Evolutionary conservation across 2,797 vertebrate species (phyloP).

Genomic region (Sciurus vulgaris): DNA sequence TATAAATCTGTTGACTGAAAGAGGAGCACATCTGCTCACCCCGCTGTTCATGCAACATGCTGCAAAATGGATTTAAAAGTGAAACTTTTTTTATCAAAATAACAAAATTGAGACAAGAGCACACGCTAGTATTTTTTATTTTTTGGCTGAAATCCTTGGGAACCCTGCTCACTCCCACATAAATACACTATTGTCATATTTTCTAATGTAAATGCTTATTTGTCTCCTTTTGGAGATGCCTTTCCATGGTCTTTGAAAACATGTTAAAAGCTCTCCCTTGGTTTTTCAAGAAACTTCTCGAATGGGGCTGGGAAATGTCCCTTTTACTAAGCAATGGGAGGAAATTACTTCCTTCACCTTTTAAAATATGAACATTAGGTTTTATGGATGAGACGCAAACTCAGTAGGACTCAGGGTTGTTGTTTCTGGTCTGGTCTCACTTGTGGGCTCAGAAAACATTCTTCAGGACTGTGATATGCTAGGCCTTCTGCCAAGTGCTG

Average conservation of each 20-base stretch:
- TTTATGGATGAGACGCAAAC: conserved; percentile 21
- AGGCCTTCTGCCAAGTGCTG: not conserved
- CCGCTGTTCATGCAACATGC: not conserved
- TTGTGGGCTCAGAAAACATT: not conserved
- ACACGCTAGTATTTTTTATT: not conserved
- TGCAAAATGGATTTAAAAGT: not conserved
- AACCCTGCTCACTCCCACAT: conserved; percentile 31
- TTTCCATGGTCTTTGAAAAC: conserved; percentile 35
- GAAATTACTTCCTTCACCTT: conserved; percentile 41
- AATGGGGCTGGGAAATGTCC: not conserved
- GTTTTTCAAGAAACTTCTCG: conserved; percentile 18
- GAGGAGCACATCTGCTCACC: not conserved
- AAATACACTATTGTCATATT: conserved; percentile 60
- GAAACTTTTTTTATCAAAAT: conserved; percentile 55
- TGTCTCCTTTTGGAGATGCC: conserved; percentile 18
- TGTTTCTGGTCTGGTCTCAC: not conserved
- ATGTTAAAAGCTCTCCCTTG: not conserved
- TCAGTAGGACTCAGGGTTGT: not conserved
- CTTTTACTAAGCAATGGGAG: conserved; percentile 46
- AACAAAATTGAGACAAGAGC: conserved; percentile 16
- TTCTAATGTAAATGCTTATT: conserved; percentile 56
- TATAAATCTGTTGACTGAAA: not conserved
- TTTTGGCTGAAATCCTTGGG: conserved; percentile 59
- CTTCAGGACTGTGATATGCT: not conserved
- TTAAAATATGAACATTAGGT: conserved; percentile 33